phyloP scores from a whole-genome alignment of 2,888 invertebrate genomes.

The Proisotoma minuta region DNA sequence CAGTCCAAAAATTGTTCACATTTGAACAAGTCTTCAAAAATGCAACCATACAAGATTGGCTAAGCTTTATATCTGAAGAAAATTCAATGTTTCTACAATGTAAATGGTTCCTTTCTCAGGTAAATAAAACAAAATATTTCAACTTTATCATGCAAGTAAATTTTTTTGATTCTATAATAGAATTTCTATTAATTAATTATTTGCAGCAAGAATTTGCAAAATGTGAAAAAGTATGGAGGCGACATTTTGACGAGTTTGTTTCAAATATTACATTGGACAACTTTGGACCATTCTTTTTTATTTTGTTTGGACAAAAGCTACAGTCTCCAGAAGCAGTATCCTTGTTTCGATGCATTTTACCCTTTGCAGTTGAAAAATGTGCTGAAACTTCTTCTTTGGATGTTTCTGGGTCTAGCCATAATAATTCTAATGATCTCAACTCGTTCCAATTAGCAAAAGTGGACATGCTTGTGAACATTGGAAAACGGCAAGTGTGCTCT shows the following conservation, averaged over 20 bases:
- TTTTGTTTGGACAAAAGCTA: constrained; percentile 32
- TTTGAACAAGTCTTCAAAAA: constrained; percentile 38
- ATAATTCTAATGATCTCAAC: not conserved
- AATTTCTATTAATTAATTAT: too few species aligned
- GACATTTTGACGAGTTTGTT: constrained; percentile 44
- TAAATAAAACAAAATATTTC: constrained; percentile 10
- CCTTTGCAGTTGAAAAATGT: constrained; percentile 38
- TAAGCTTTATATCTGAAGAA: constrained; percentile 28
- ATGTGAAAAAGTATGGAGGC: constrained; percentile 41
- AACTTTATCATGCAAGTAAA: not conserved
- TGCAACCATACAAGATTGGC: constrained; percentile 39
- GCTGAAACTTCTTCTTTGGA: not conserved
- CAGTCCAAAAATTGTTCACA: constrained; percentile 40
- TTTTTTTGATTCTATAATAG: too few species aligned
- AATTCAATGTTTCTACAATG: constrained; percentile 42
- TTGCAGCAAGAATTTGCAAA: constrained; percentile 31
- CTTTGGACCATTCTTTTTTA: constrained; percentile 33
- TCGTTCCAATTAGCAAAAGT: constrained; percentile 9
- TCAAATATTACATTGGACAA: constrained; percentile 17
- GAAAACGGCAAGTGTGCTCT: constrained; percentile 36
- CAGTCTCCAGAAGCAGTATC: constrained; percentile 22
- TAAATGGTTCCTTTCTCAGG: constrained; percentile 36
- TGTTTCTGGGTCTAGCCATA: not conserved
- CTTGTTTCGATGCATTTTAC: constrained; percentile 35
- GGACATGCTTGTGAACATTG: constrained; percentile 14